A percentile compares a stretch with the other conserved stretches of the same genome.
These are phyloP conservation scores for Ageneiosus marmoratus DNA, from an alignment of 2,113 vertebrate species.

Conservation along the genomic window DNA sequence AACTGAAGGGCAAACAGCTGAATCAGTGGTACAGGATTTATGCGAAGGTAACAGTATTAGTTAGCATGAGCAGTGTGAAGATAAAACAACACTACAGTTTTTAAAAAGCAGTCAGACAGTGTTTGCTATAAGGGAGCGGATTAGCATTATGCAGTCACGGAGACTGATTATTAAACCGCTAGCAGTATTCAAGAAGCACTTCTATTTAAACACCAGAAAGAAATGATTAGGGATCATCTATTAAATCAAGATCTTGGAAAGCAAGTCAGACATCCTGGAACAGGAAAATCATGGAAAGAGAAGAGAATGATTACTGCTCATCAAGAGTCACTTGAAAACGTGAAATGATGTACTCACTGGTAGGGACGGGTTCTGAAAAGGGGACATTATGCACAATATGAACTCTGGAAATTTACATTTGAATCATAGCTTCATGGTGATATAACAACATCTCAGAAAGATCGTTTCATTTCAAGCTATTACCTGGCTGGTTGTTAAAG, in stretches of 20 bases:
- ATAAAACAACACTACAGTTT: conserved; percentile 22
- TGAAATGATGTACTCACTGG: conserved; percentile 66
- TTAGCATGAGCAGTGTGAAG: not conserved
- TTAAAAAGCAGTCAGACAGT: not conserved
- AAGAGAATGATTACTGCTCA: not conserved
- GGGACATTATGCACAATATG: conserved; percentile 55
- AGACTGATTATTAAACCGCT: not conserved
- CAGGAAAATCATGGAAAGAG: conserved; percentile 6
- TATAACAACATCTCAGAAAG: not conserved
- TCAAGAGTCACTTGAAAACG: conserved; percentile 10
- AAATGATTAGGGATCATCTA: not conserved
- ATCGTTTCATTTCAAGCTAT: conserved; percentile 25
- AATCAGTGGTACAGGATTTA: conserved; percentile 14
- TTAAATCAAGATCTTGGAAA: not conserved
- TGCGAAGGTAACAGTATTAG: not conserved
- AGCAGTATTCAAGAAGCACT: not conserved
- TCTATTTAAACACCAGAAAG: not conserved
- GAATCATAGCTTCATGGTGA: not conserved
- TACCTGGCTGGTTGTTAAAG: conserved; percentile 93
- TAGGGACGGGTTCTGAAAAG: conserved; percentile 61
- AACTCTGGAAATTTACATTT: conserved; percentile 1
- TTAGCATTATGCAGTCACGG: not conserved
- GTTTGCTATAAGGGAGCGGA: not conserved
- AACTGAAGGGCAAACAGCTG: not conserved
- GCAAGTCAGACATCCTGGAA: conserved; percentile 4